Percentiles rank a stretch among this genome's conserved stretches.
These are phyloP conservation scores for Nautilus pompilius DNA, from an alignment of 1,140 invertebrate genomes.

Conservation along the genomic window DNA sequence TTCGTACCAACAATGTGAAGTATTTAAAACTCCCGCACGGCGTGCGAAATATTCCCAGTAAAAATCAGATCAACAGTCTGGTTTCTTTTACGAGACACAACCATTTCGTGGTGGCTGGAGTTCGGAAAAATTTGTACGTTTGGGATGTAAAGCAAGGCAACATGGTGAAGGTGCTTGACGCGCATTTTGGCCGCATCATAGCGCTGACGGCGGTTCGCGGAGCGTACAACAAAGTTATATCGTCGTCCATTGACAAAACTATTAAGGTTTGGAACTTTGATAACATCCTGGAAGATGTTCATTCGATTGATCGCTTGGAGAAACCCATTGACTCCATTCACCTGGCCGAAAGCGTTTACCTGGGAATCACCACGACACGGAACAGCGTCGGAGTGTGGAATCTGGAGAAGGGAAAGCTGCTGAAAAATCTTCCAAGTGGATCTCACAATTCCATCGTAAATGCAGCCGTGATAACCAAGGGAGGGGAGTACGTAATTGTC, in stretches of 20 bases:
- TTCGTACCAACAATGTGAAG: constrained; percentile 59
- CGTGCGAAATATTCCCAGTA: constrained; percentile 88
- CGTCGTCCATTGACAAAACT: constrained; percentile 94
- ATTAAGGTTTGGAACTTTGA: constrained; percentile 99
- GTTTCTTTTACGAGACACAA: constrained; percentile 84
- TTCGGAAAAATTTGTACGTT: constrained; percentile 91
- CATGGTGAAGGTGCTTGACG: constrained; percentile 88
- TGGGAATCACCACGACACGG: constrained; percentile 58
- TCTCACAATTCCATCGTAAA: constrained; percentile 93
- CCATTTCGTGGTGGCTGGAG: constrained; percentile 90
- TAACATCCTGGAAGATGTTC: constrained; percentile 96
- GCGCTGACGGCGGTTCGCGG: constrained; percentile 75
- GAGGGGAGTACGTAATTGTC: constrained; percentile 79
- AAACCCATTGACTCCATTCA: constrained; percentile 86
- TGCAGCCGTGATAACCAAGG: constrained; percentile 73
- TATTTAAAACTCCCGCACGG: constrained; percentile 79
- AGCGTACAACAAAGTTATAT: constrained; percentile 90
- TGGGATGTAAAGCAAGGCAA: constrained; percentile 74
- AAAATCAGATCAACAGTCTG: constrained; percentile 52
- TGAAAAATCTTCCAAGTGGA: constrained; percentile 82
- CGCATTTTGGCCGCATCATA: constrained; percentile 95
- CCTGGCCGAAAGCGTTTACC: constrained; percentile 35
- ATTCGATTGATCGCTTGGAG: constrained; percentile 93
- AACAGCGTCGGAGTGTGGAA: constrained; percentile 95
- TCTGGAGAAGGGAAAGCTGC: constrained; percentile 76